A percentile compares a stretch with the other conserved stretches of the same genome.
phyloP scores from a whole-genome alignment of 30 jellyfish, hydroid and myxozoan species.

The Cassiopea andromeda region DNA sequence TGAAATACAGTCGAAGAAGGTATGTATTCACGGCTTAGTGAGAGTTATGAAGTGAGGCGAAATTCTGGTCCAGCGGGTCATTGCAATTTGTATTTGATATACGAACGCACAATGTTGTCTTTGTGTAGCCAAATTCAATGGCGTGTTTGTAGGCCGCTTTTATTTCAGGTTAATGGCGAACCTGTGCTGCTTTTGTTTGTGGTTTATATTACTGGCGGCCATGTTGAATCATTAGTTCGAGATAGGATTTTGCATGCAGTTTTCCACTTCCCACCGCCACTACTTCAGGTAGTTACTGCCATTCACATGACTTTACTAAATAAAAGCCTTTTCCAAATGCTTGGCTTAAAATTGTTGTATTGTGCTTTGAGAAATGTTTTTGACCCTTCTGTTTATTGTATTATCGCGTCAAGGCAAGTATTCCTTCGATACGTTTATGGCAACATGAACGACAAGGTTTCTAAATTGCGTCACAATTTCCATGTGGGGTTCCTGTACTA shows the following conservation, averaged over 20 bases:
- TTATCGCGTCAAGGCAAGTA: no score
- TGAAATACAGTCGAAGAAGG: background rate
- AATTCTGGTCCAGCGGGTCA: background rate
- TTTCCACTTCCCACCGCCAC: background rate
- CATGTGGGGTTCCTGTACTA: no score
- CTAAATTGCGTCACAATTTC: no score
- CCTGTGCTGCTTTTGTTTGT: constrained; percentile 46
- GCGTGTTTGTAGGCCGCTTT: constrained; percentile 65
- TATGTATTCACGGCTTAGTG: background rate
- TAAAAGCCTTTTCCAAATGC: no score
- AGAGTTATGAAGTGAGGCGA: background rate
- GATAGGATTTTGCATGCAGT: background rate
- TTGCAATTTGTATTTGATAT: background rate
- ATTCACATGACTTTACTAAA: background rate
- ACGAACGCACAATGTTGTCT: background rate
- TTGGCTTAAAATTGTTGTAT: no score
- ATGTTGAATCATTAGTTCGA: constrained; percentile 24
- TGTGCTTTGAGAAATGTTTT: no score
- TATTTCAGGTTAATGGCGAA: constrained; percentile 4
- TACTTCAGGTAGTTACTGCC: background rate
- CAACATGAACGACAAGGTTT: background rate
- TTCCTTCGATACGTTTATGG: background rate
- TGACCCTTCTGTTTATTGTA: no score
- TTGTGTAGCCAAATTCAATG: constrained; percentile 1
- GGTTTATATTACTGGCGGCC: constrained; percentile 67